Base-by-base conservation (phyloP, 2,113 vertebrate species). In the Pollimyrus isidori region DNA sequence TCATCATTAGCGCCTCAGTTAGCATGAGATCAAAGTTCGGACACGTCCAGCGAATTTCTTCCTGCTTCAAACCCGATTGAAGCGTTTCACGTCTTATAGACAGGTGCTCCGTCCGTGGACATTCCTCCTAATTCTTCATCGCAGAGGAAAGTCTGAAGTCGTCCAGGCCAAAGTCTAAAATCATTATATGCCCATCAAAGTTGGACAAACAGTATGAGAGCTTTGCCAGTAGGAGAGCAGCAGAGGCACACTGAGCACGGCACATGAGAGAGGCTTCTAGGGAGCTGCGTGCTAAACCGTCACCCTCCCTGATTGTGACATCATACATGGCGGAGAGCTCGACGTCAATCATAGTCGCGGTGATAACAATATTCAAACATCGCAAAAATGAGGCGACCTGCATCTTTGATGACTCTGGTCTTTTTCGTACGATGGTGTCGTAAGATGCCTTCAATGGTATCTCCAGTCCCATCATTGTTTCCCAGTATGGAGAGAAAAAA, bases 331-430 rank as follows among this genome's bases (percentile, higher is more conserved):
- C 45, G 76, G 58, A 84, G 89, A 73, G 91, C 30, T 1, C 13
- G 1, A 48, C 62, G 26, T 86, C 30, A 76, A 42, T 2, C 89
- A 90, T 90, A 91, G 91, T 91, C 10, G 3, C 91, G 91, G 89
- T 76, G 56, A 80, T 90, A 92, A 92, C 92, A 93, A 93, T 93
- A 93, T 95, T 95, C 92, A 94, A 93, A 92, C 92, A 91, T 69
- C 90, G 89, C 50, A 84, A 92, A 21, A 94, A 92, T 91, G 90
- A 93, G 90, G 93, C 87, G 26, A 82, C 88, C 91, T 94, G 90
- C 92, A 94, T 93, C 94, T 94, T 94, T 94, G 92, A 94, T 94
- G 87, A 73, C 83, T 53, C 1, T 11, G 92, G 90, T 90, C 91
- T 89, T 89, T 93, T 46, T 93, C 91, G 89, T 91, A 92, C 93